Conservation (phyloP, 2,797 vertebrate species). For the Phaenicophaeus curvirostris region DNA sequence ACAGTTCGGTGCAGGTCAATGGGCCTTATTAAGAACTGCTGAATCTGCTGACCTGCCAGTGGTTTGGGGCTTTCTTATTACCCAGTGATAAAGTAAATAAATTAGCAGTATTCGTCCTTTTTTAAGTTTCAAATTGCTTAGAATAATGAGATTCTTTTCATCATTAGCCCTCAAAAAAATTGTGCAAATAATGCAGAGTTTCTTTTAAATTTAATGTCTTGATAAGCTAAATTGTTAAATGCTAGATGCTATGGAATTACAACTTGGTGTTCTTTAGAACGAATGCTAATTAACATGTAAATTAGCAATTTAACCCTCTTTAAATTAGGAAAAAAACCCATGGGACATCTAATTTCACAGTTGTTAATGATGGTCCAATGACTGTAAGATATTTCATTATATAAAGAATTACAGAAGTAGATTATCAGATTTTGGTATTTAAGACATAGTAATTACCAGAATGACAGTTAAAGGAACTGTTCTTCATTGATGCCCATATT, state of each 20-base stretch:
- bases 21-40: conserved; percentile 28
- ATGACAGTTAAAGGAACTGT: background rate
- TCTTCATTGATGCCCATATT: conserved; percentile 20
- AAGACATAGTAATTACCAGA: conserved; percentile 14
- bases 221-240: conserved; percentile 68
- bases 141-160: conserved; percentile 66
- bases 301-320: conserved; percentile 73
- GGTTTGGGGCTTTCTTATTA: conserved; percentile 32
- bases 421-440: conserved; percentile 57
- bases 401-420: conserved; percentile 41
- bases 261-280: conserved; percentile 57
- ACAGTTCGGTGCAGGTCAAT: conserved; percentile 22
- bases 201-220: conserved; percentile 62
- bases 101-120: conserved; percentile 42
- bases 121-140: conserved; percentile 35
- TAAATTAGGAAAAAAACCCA: conserved; percentile 43
- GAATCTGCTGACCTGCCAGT: background rate
- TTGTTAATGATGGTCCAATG: conserved; percentile 54
- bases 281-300: conserved; percentile 73
- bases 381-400: conserved; percentile 59
- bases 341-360: conserved; percentile 72
- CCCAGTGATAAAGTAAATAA: conserved; percentile 49
- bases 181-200: conserved; percentile 30
- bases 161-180: conserved; percentile 40
- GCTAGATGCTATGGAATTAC: conserved; percentile 63